Evolutionary conservation across 1,140 invertebrate genomes (phyloP).

Genomic region (Andrena cerasifolii): DNA sequence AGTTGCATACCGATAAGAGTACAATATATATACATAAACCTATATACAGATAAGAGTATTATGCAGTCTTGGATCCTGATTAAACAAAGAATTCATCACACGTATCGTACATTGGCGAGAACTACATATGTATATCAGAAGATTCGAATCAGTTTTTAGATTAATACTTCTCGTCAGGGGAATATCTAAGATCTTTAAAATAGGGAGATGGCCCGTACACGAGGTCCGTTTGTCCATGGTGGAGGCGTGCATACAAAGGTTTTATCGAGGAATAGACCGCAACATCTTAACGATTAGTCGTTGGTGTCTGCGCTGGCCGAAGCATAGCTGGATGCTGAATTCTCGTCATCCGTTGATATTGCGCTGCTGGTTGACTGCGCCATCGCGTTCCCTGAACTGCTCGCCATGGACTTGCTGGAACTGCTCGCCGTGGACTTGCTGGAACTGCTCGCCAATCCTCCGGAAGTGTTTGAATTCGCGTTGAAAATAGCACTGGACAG

Average conservation of each 20-base stretch:
- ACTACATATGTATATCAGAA: constrained; percentile 18
- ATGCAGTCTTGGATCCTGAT: background rate
- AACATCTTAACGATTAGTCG: too few relatives aligned
- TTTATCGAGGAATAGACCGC: background rate
- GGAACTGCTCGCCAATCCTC: constrained; percentile 35
- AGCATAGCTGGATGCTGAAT: constrained; percentile 62
- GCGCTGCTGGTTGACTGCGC: constrained; percentile 51
- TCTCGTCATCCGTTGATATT: constrained; percentile 38
- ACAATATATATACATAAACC: too few relatives aligned
- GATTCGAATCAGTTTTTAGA: background rate
- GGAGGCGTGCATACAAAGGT: background rate
- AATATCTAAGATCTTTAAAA: background rate
- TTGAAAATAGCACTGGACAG: constrained; percentile 27
- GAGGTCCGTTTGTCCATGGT: background rate
- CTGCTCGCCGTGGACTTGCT: constrained; percentile 44
- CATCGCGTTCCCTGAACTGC: constrained; percentile 46
- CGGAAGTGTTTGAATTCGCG: constrained; percentile 34
- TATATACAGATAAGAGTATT: background rate
- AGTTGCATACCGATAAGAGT: background rate
- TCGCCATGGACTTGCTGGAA: constrained; percentile 44
- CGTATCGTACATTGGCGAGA: constrained; percentile 16
- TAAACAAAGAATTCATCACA: background rate
- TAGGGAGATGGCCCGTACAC: background rate
- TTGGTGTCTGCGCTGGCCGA: constrained; percentile 58
- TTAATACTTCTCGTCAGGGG: background rate